Evolutionary conservation across 2,113 vertebrate genomes (phyloP).

Genomic region (Cathartes aura): DNA sequence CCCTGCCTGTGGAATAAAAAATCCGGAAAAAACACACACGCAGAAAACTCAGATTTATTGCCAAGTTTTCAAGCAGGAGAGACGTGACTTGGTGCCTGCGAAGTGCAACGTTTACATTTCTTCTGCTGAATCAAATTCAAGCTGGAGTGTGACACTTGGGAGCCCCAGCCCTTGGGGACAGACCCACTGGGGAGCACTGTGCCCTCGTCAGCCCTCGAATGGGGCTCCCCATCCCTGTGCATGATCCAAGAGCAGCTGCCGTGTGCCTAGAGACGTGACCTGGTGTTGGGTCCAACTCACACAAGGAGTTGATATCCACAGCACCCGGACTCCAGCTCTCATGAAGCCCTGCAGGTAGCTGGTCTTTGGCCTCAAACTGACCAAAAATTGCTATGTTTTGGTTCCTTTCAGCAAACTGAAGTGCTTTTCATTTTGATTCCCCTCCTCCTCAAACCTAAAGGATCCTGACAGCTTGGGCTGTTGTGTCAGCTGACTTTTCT

Average conservation of each 20-base stretch:
- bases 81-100: not conserved
- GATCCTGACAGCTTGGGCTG: not conserved
- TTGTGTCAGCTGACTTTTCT: not conserved
- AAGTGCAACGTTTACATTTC: not conserved
- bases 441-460: not conserved
- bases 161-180: not conserved
- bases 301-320: not conserved
- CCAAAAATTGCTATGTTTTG: not conserved
- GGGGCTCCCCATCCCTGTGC: not conserved
- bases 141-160: not conserved
- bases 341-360: not conserved
- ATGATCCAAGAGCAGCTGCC: not conserved
- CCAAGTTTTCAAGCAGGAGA: not conserved
- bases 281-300: not conserved
- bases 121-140: not conserved
- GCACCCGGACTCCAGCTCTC: not conserved
- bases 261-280: no score
- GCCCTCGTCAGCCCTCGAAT: accelerated
- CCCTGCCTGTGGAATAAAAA: not conserved
- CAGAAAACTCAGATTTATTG: not conserved
- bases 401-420: not conserved
- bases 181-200: not conserved
- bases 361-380: not conserved
- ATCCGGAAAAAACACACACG: accelerated
- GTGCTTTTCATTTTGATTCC: not conserved